Percentiles rank a stretch among this genome's conserved stretches.
Conservation (phyloP, 92 coral and sea anemone species). For the Galaxea fascicularis region DNA sequence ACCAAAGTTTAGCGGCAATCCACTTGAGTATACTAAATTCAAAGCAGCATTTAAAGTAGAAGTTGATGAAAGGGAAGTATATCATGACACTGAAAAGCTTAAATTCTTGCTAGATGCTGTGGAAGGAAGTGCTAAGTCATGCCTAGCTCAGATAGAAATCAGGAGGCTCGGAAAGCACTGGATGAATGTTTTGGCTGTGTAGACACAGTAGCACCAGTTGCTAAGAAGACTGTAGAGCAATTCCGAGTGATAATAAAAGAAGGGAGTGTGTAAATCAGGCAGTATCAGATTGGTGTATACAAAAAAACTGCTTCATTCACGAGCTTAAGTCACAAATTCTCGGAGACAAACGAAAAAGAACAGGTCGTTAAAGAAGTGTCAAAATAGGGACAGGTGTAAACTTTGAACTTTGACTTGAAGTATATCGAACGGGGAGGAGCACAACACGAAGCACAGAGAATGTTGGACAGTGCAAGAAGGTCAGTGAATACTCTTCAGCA, state of each 20-base stretch:
- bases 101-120: constrained; percentile 39
- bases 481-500: background rate
- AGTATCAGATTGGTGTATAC: too few relatives aligned
- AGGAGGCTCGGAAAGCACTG: constrained; percentile 20
- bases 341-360: too few relatives aligned
- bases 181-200: constrained; percentile 42
- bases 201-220: constrained; percentile 14
- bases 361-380: too few relatives aligned
- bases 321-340: too few relatives aligned
- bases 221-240: constrained; percentile 25
- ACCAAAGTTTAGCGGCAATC: constrained; percentile 26
- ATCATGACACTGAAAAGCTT: background rate
- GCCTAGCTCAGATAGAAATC: constrained; percentile 16
- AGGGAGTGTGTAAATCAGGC: background rate
- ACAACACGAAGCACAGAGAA: constrained; percentile 4
- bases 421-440: constrained; percentile 35
- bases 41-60: too few relatives aligned
- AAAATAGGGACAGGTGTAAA: constrained; percentile 1
- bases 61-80: constrained; percentile 1
- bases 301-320: too few relatives aligned
- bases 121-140: constrained; percentile 4
- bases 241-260: constrained; percentile 11
- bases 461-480: background rate
- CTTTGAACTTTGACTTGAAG: constrained; percentile 27
- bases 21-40: constrained; percentile 29